Base-by-base conservation (phyloP, 2,888 invertebrate species). In the Drosophila birchii region DNA sequence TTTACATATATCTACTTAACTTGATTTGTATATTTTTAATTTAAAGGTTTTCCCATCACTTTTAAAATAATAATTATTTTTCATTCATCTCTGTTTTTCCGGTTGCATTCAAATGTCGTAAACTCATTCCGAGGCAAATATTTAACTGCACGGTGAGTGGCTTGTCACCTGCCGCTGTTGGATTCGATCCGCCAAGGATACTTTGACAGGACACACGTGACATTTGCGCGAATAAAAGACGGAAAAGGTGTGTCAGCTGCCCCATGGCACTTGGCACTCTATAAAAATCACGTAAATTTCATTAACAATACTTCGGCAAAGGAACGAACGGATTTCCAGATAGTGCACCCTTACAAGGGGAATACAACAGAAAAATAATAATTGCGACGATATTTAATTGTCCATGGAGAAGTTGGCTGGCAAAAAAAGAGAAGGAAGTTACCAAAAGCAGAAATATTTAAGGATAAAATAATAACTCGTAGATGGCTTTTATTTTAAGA, bases 351-450 rank as follows among this genome's bases (percentile, higher is more conserved):
- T 16, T 45, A 54, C 57, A 58, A 51, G 54, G 57, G 57, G 62
- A 47, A 60, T 43, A 34, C 69, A 63, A 78, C 77, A 73, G 76
- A 66, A 69, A 72, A 78, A 82, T 76, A 85, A 82, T 81, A 86
- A 87, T 87, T 85, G 78, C 88, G 76, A 49, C 59, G 56, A 53
- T 76, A 83, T 87, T 86, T 83, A 87, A 86, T 86, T 87, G 86
- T 76, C 77, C 83, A 76, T 77, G 79, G 72, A 56, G 44, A 51
- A 51, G 64, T 44, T 72, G 64, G 26, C 36, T 74, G 71, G 68
- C 75, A 75, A 80, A 78, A 78, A 26, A 26, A 59, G 44, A 51
- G 49, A 36, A 68, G 77, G 71, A 76, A 76, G 72, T 57, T 20
- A 6, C 51, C 34, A 51, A 34, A 20, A 14, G 16, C 2, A 8